A percentile compares a stretch with the other conserved stretches of the same genome.
phyloP scores from a whole-genome alignment of 2,113 vertebrate species.

The Peucedramus taeniatus region DNA sequence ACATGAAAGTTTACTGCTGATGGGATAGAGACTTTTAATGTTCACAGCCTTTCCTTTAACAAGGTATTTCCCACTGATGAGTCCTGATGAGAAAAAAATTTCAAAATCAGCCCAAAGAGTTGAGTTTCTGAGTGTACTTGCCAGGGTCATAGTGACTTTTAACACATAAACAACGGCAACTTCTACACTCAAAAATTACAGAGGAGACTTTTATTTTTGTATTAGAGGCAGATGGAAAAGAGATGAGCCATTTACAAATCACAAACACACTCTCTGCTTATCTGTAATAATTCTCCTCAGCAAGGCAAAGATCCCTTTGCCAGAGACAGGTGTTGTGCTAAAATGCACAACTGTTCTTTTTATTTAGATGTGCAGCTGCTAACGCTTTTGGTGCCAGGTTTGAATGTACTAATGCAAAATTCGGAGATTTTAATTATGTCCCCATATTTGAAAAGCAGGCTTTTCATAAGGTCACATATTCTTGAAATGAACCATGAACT shows the following conservation, averaged over 20 bases:
- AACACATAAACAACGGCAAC: rapidly evolving
- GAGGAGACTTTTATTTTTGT: background rate
- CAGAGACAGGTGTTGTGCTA: background rate
- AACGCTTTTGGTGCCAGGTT: background rate
- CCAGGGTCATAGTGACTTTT: background rate
- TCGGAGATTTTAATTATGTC: background rate
- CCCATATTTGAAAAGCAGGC: background rate
- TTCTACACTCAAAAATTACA: background rate
- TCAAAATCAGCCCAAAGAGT: background rate
- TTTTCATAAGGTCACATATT: background rate
- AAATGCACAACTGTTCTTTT: background rate
- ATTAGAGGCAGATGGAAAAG: background rate
- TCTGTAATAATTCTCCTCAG: background rate
- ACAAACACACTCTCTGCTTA: background rate
- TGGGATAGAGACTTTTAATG: background rate
- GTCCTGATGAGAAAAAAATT: background rate
- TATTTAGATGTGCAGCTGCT: background rate
- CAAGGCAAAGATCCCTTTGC: background rate
- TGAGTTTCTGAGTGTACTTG: background rate
- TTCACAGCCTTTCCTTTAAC: background rate
- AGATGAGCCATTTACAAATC: background rate
- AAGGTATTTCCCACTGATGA: background rate
- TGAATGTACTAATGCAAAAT: background rate
- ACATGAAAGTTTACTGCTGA: background rate
- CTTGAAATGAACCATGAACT: background rate